Percentiles rank a stretch among this genome's conserved stretches.
These are phyloP conservation scores for Uloborus plumipes DNA, from an alignment of 2,888 invertebrate genomes.

Conservation along the genomic window DNA sequence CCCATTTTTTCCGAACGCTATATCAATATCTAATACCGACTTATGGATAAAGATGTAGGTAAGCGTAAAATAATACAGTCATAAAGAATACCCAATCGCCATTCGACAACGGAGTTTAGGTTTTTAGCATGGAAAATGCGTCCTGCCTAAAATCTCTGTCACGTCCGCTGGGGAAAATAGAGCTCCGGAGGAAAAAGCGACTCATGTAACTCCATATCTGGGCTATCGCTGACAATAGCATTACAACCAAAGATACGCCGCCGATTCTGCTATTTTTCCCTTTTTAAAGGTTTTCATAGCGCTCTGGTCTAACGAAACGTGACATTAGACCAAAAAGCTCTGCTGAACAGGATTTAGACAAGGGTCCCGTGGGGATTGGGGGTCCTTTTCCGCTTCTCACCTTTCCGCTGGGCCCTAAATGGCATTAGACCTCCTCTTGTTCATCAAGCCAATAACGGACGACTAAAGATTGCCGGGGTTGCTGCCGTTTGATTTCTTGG, in stretches of 20 bases:
- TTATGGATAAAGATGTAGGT: too few species aligned
- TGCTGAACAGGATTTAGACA: slow-evolving; percentile 44
- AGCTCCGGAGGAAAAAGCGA: background rate
- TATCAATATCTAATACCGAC: too few species aligned
- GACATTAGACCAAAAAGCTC: slow-evolving; percentile 61
- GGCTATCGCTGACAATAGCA: slow-evolving; percentile 55
- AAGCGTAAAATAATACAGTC: too few species aligned
- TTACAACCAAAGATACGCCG: slow-evolving; percentile 32
- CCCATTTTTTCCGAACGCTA: too few species aligned
- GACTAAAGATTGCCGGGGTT: slow-evolving; percentile 44
- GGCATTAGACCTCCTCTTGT: slow-evolving; percentile 59
- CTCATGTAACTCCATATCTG: slow-evolving; percentile 38
- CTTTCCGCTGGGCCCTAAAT: slow-evolving; percentile 58
- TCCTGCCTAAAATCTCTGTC: slow-evolving; percentile 17
- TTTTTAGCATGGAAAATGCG: too few species aligned
- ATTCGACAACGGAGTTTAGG: too few species aligned
- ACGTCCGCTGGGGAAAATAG: slow-evolving; percentile 9
- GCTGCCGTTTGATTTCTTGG: slow-evolving; percentile 40
- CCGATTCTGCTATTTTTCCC: slow-evolving; percentile 38
- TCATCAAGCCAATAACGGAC: slow-evolving; percentile 62
- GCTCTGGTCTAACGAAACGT: slow-evolving; percentile 36
- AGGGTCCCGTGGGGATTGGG: slow-evolving; percentile 20
- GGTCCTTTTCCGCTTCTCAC: slow-evolving; percentile 58
- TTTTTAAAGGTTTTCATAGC: slow-evolving; percentile 52
- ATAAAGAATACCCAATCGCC: too few species aligned